Percentiles rank a stretch among this genome's conserved stretches.
phyloP scores from a whole-genome alignment of 2,888 invertebrate species.

The Nasonia oneida region DNA sequence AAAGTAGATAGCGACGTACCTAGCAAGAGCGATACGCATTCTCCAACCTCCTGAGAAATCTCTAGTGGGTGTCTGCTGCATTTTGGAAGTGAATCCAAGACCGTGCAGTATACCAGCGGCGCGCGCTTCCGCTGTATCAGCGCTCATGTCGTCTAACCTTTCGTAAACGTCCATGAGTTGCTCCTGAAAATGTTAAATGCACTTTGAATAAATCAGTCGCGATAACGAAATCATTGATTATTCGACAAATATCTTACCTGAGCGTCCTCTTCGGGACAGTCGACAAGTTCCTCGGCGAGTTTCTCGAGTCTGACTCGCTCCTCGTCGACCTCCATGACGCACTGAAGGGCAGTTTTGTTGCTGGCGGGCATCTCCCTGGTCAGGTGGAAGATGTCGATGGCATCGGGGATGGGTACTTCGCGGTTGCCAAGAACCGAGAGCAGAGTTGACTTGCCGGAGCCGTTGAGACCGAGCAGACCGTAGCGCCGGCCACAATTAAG shows the following conservation, averaged over 20 bases:
- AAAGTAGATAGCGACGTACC: slow-evolving; percentile 69
- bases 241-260: slow-evolving; percentile 67
- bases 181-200: slow-evolving; percentile 82
- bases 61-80: slow-evolving; percentile 93
- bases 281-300: slow-evolving; percentile 93
- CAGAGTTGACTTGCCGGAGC: slow-evolving; percentile 98
- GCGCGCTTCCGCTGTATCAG: slow-evolving; percentile 96
- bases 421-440: slow-evolving; percentile 94
- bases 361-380: slow-evolving; percentile 99
- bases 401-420: slow-evolving; percentile 97
- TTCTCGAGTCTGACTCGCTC: slow-evolving; percentile 95
- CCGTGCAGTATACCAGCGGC: slow-evolving; percentile 98
- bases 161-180: slow-evolving; percentile 99
- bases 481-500: slow-evolving; percentile 98
- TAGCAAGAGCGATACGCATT: slow-evolving; percentile 98
- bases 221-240: not conserved
- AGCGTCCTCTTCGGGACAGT: slow-evolving; percentile 90
- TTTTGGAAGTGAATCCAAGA: slow-evolving; percentile 93
- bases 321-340: slow-evolving; percentile 99
- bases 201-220: not conserved
- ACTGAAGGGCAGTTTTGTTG: slow-evolving; percentile 95
- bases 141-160: slow-evolving; percentile 96
- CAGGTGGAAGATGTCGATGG: slow-evolving; percentile 98
- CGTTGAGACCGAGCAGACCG: slow-evolving; percentile 98
- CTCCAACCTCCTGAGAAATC: slow-evolving; percentile 98